A percentile compares a stretch with the other conserved stretches of the same genome.
Conservation (phyloP, 2,113 vertebrate species). For the Etheostoma spectabile region DNA sequence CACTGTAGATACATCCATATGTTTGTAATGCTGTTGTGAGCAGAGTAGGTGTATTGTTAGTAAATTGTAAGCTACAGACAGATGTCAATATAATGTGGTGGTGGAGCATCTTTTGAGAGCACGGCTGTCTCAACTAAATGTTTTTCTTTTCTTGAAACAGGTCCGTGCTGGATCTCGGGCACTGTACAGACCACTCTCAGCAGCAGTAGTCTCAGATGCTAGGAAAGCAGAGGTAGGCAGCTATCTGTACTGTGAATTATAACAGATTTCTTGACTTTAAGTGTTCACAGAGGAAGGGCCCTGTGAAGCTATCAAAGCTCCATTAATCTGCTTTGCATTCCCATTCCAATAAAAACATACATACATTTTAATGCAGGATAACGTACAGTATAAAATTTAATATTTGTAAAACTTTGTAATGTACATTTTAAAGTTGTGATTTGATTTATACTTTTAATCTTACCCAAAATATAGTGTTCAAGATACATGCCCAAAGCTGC, state of each 20-base stretch:
- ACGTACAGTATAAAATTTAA: not conserved
- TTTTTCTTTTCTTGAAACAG: constrained; percentile 73
- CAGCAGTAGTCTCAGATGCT: constrained; percentile 90
- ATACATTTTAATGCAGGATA: not conserved
- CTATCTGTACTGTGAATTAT: not conserved
- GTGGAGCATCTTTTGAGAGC: not conserved
- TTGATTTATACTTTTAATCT: not conserved
- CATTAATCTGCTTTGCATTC: not conserved
- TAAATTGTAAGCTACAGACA: not conserved
- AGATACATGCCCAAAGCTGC: not conserved
- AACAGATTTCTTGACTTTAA: not conserved
- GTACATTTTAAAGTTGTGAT: not conserved
- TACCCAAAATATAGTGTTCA: not conserved
- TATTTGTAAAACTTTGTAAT: not conserved
- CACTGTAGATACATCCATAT: not conserved
- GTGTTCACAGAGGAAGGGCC: not conserved
- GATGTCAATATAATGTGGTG: not conserved
- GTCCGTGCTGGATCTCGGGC: constrained; percentile 93
- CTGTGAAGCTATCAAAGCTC: not conserved
- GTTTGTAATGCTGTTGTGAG: not conserved
- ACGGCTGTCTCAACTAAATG: not conserved
- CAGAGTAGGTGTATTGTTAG: not conserved
- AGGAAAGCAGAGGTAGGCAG: constrained; percentile 91
- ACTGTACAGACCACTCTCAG: constrained; percentile 94
- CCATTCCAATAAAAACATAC: not conserved